Evolutionary conservation across 1,140 invertebrate genomes (phyloP).

Genomic region (Conopomorpha cramerella): DNA sequence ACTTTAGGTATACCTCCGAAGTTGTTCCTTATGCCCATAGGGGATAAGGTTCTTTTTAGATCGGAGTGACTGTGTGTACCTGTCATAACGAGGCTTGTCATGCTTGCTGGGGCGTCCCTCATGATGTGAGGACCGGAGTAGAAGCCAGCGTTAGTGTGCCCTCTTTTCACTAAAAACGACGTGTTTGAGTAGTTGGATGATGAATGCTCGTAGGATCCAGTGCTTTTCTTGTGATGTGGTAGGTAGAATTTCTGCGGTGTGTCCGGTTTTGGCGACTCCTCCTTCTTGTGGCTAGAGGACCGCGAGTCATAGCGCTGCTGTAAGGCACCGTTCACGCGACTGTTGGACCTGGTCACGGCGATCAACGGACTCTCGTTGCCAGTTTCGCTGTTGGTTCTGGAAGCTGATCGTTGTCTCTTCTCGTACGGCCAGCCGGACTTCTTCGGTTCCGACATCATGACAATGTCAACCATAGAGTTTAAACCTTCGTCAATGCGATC

Average conservation of each 20-base stretch:
- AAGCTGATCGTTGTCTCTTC: slow-evolving; percentile 44
- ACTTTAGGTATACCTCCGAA: slow-evolving; percentile 62
- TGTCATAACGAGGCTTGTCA: slow-evolving; percentile 39
- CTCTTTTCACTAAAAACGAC: slow-evolving; percentile 64
- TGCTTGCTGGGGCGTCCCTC: slow-evolving; percentile 44
- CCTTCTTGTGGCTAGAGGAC: slow-evolving; percentile 24
- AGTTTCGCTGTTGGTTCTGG: slow-evolving; percentile 49
- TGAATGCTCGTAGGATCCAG: slow-evolving; percentile 30
- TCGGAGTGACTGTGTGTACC: slow-evolving; percentile 46
- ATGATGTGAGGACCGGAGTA: slow-evolving; percentile 62
- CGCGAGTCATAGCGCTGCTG: slow-evolving; percentile 21
- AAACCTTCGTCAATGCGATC: slow-evolving; percentile 78
- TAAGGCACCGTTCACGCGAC: slow-evolving; percentile 20
- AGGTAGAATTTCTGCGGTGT: slow-evolving; percentile 38
- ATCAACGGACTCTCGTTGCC: slow-evolving; percentile 38
- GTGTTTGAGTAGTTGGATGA: slow-evolving; percentile 34
- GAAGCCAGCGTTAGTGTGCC: slow-evolving; percentile 64
- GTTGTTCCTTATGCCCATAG: slow-evolving; percentile 34
- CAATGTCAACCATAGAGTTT: slow-evolving; percentile 73
- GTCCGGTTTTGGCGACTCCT: slow-evolving; percentile 30
- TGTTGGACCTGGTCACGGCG: slow-evolving; percentile 30
- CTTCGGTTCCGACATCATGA: slow-evolving; percentile 60
- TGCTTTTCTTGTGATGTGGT: slow-evolving; percentile 30
- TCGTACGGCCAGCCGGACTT: slow-evolving; percentile 54
- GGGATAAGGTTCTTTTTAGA: slow-evolving; percentile 38